phyloP scores from a whole-genome alignment of 2,888 invertebrate genomes.

The Melanostoma mellinum region DNA sequence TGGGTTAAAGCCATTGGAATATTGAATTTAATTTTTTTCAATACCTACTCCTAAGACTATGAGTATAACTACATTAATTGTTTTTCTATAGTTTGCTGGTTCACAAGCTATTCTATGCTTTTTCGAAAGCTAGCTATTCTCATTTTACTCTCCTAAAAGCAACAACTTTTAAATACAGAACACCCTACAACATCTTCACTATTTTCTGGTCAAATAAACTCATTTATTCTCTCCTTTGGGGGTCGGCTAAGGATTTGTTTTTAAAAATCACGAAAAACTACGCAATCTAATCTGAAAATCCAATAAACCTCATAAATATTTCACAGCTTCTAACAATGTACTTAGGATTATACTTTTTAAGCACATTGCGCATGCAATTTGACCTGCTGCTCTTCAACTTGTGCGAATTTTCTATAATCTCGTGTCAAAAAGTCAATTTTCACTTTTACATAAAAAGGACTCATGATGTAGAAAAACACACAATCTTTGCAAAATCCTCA shows the following conservation, averaged over 20 bases:
- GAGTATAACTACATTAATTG: no score
- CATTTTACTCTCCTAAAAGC: no score
- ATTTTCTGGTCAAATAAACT: conserved; percentile 48
- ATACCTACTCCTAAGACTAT: no score
- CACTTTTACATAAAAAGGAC: conserved; percentile 32
- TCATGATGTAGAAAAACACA: not conserved
- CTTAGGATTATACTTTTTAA: conserved; percentile 19
- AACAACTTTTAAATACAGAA: not conserved
- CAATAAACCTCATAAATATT: conserved; percentile 80
- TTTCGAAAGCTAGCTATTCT: no score
- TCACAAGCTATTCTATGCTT: no score
- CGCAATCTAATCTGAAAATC: conserved; percentile 78
- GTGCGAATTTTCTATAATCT: conserved; percentile 29
- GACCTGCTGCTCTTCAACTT: conserved; percentile 12
- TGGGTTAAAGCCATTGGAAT: no score
- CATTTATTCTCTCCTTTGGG: conserved; percentile 45
- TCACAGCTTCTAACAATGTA: conserved; percentile 75
- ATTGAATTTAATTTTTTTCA: no score
- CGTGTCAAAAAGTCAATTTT: conserved; percentile 62
- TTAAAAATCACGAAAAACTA: conserved; percentile 14
- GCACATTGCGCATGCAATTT: conserved; percentile 17
- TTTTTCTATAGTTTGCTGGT: no score
- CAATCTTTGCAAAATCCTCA: conserved; percentile 46
- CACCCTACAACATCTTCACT: not conserved
- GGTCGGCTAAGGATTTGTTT: conserved; percentile 4